Evolutionary conservation across 2,888 invertebrate species (phyloP).

Genomic region (Plagodis pulveraria): DNA sequence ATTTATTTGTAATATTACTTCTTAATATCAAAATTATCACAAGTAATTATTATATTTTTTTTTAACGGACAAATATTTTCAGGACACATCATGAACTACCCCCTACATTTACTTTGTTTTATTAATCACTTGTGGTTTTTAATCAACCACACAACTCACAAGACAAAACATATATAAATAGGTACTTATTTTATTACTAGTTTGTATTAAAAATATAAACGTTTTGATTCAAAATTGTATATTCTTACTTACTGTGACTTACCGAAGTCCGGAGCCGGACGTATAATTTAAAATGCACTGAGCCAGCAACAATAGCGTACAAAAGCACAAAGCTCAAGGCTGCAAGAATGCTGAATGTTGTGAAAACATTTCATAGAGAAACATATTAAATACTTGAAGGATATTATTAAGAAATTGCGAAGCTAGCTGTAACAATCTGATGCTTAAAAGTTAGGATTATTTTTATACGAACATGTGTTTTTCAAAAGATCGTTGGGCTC

Average conservation of each 20-base stretch:
- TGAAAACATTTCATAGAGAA: constrained; percentile 27
- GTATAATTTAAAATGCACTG: constrained; percentile 22
- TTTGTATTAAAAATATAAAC: too few relatives aligned
- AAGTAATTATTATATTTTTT: too few relatives aligned
- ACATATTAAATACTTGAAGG: constrained; percentile 37
- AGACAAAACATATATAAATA: too few relatives aligned
- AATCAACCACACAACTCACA: too few relatives aligned
- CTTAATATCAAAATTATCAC: too few relatives aligned
- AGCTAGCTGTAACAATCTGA: neutral
- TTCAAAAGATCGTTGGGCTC: neutral
- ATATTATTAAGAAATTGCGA: constrained; percentile 6
- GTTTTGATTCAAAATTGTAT: neutral
- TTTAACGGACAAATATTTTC: too few relatives aligned
- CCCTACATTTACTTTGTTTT: too few relatives aligned
- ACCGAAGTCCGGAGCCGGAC: constrained; percentile 6
- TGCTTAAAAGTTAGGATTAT: neutral
- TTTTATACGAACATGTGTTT: neutral
- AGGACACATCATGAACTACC: too few relatives aligned
- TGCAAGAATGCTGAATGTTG: constrained; percentile 27
- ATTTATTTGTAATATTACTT: too few relatives aligned
- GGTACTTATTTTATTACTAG: too few relatives aligned
- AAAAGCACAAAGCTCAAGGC: constrained; percentile 15
- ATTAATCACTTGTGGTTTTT: too few relatives aligned
- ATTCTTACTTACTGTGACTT: neutral
- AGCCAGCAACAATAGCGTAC: constrained; percentile 4